Percentiles rank a stretch among this genome's conserved stretches.
phyloP scores from a whole-genome alignment of 2,113 vertebrate genomes.

The Talpa occidentalis region DNA sequence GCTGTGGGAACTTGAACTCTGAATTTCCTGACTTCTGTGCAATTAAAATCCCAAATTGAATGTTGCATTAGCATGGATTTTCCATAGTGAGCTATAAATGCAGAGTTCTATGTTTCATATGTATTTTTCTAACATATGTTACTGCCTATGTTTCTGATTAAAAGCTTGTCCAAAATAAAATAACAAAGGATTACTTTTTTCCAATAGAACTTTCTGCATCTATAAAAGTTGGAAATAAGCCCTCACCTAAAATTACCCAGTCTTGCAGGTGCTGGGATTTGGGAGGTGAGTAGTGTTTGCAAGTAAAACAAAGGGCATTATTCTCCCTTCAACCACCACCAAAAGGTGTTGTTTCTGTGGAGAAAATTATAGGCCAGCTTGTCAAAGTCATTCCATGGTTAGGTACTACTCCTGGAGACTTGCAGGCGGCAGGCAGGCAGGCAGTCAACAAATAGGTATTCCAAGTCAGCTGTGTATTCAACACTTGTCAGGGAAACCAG shows the following conservation, averaged over 20 bases:
- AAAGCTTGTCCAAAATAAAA: slow-evolving; percentile 68
- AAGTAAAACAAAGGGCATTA: slow-evolving; percentile 54
- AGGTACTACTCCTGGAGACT: slow-evolving; percentile 45
- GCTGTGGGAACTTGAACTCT: slow-evolving; percentile 77
- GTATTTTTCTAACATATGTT: slow-evolving; percentile 77
- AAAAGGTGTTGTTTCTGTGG: slow-evolving; percentile 65
- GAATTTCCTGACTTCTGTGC: slow-evolving; percentile 80
- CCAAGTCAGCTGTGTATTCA: slow-evolving; percentile 32
- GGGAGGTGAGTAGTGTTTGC: slow-evolving; percentile 12
- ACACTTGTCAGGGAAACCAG: not conserved
- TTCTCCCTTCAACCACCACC: slow-evolving; percentile 47
- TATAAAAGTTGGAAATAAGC: slow-evolving; percentile 68
- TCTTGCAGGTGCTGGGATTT: slow-evolving; percentile 58
- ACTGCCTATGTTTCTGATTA: slow-evolving; percentile 73
- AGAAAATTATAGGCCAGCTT: slow-evolving; percentile 66
- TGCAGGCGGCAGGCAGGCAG: not conserved
- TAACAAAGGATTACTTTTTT: slow-evolving; percentile 69
- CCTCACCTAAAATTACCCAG: slow-evolving; percentile 62
- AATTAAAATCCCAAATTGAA: slow-evolving; percentile 81
- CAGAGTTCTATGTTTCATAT: slow-evolving; percentile 62
- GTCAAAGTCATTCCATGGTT: slow-evolving; percentile 45
- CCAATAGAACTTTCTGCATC: slow-evolving; percentile 55
- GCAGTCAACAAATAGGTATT: slow-evolving; percentile 39
- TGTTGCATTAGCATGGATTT: slow-evolving; percentile 73
- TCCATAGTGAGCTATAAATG: slow-evolving; percentile 74